phyloP scores from a whole-genome alignment of 1,140 invertebrate species.

The Aphis gossypii region DNA sequence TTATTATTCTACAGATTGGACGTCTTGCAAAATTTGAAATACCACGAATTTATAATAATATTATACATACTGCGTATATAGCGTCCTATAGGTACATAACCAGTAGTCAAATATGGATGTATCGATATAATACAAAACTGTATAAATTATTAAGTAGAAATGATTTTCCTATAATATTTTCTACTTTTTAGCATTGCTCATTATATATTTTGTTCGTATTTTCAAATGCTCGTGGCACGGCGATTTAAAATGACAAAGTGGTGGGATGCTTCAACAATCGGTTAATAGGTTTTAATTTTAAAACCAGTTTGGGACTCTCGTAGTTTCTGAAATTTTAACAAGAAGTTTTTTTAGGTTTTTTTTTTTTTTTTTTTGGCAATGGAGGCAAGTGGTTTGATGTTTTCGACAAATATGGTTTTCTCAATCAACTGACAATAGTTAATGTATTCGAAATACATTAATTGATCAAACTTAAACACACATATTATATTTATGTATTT shows the following conservation, averaged over 20 bases:
- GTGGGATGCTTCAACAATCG: not conserved
- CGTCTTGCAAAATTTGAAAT: not conserved
- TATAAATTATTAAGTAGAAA: not conserved
- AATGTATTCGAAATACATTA: conserved; percentile 39
- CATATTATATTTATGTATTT: not conserved
- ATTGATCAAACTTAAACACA: not conserved
- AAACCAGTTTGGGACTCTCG: not conserved
- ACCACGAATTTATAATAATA: not conserved
- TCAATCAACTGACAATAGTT: conserved; percentile 35
- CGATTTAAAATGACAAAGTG: not conserved
- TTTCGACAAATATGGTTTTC: conserved; percentile 11
- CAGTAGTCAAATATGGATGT: not conserved
- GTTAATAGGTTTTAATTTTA: conserved; percentile 4
- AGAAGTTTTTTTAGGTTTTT: not conserved
- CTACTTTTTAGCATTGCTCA: not conserved
- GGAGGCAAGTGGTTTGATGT: not conserved
- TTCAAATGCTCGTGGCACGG: not conserved
- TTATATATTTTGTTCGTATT: not conserved
- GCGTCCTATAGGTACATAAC: not conserved
- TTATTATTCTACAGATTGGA: not conserved
- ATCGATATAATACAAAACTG: not conserved
- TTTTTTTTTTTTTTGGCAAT: not conserved
- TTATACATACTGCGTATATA: not conserved
- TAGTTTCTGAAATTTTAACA: not conserved
- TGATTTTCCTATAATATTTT: not conserved